Evolutionary conservation across 2,113 vertebrate genomes (phyloP).

Genomic region (Martes martes): DNA sequence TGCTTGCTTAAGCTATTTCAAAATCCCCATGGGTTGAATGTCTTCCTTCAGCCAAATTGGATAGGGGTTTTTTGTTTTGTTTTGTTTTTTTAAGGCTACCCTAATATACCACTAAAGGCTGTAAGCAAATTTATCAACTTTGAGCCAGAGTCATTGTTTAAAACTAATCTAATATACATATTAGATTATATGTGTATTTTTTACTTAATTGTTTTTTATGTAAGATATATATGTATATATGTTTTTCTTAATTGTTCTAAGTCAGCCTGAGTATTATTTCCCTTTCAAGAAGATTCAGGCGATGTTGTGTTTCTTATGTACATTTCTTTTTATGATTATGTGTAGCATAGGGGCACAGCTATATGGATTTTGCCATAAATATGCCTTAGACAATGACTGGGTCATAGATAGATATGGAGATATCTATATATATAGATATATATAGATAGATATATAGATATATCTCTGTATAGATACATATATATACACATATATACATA

Average conservation of each 20-base stretch:
- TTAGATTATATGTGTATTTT: not conserved
- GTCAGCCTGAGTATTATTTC: not conserved
- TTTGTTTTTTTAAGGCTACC: not conserved
- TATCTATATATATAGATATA: not conserved
- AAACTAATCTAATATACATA: not conserved
- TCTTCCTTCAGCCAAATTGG: conserved; percentile 39
- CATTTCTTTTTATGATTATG: not conserved
- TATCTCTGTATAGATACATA: no score
- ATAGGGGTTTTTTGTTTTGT: not conserved
- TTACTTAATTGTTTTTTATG: not conserved
- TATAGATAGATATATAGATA: no score
- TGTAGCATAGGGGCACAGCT: not conserved
- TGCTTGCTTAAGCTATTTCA: conserved; percentile 44
- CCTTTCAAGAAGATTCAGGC: not conserved
- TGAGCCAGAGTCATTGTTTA: not conserved
- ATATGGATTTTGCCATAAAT: not conserved
- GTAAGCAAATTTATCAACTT: not conserved
- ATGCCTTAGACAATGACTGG: not conserved
- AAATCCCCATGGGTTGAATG: not conserved
- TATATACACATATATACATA: no score
- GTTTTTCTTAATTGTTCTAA: not conserved
- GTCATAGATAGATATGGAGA: not conserved
- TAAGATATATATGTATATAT: not conserved
- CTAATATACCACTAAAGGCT: not conserved
- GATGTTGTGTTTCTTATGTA: not conserved